Percentiles rank a stretch among this genome's conserved stretches.
phyloP scores from a whole-genome alignment of 2,113 vertebrate species.

The Onychorhynchus coronatus region DNA sequence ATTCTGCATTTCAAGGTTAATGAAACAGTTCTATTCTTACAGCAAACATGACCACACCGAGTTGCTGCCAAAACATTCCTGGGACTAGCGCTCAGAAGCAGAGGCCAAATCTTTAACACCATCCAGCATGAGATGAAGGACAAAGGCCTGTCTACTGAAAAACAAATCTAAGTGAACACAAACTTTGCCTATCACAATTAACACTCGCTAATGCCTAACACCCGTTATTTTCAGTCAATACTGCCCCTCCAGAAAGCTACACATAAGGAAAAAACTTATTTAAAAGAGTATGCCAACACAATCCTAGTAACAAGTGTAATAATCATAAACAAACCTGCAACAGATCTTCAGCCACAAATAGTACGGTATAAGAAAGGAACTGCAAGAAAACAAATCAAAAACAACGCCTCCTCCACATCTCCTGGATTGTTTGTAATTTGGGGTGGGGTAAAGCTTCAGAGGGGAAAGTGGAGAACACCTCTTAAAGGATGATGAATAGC shows the following conservation, averaged over 20 bases:
- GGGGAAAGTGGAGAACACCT: not conserved
- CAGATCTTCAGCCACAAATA: not conserved
- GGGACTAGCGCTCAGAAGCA: not conserved
- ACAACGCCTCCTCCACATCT: accelerated
- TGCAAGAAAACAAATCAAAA: not conserved
- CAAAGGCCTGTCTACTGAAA: not conserved
- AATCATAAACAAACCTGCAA: not conserved
- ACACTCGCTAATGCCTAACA: not conserved
- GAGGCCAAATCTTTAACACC: not conserved
- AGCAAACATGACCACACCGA: not conserved
- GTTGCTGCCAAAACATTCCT: slow-evolving; percentile 24
- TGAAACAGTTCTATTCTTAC: slow-evolving; percentile 5
- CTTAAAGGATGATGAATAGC: not conserved
- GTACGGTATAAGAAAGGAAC: not conserved
- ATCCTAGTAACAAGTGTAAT: not conserved
- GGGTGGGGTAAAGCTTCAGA: not conserved
- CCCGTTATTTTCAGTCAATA: not conserved
- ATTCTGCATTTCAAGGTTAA: slow-evolving; percentile 23
- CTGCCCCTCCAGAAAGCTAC: not conserved
- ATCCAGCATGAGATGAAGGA: not conserved
- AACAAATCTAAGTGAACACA: not conserved
- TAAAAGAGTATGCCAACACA: not conserved
- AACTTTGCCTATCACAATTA: not conserved
- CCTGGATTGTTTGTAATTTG: not conserved
- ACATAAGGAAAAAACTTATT: not conserved